Base-by-base conservation (phyloP, 2,797 vertebrate species). In the Enoplosus armatus region DNA sequence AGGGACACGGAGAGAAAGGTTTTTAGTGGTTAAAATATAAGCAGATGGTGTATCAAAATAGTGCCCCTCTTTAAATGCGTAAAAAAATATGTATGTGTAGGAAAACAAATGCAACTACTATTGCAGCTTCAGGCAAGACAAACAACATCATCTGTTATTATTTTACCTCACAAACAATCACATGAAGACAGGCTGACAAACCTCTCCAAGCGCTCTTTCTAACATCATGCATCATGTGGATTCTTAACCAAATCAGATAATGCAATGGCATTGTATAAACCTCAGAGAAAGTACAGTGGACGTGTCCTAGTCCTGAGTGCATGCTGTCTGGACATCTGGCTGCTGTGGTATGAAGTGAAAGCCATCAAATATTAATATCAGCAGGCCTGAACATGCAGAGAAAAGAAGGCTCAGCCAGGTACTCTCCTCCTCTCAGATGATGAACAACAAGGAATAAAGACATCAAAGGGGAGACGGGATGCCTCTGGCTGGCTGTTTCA, bases 281-380 rank as follows among this genome's bases (percentile, higher is more conserved):
- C 26, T 55, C 48, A 72, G 50, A 69, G 26, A 66, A 75, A 60
- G 22, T 10, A 24, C 43, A 60, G 18, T 14, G 50, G 37, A 51
- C 6, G 33, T 26, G 39, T 77, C 35, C 29, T 50, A 10, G 29
- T 76, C 56, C 66, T 60, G 50, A 69, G 50, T 61, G 77, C 39
- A 58, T 3, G 2, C 50, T 72, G 66, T 53, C 45, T 53, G 66
- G 80, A 75, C 65, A 72, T 68, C 65, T 74, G 50, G 48, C 60
- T 77, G 51, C 72, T 9, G 9, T 24, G 33, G 66, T n/a, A 54
- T 68, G 61, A 85, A 69, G 62, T 16, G 68, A 67, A 85, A 72
- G 71, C 29, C 41, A 83, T 91, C 51, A 91, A 89, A 90, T 79
- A 85, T 87, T 85, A 50, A 87, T 61, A 67, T 14, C 31, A 50